phyloP scores from a whole-genome alignment of 2,888 invertebrate genomes.

The Agrotis exclamationis region DNA sequence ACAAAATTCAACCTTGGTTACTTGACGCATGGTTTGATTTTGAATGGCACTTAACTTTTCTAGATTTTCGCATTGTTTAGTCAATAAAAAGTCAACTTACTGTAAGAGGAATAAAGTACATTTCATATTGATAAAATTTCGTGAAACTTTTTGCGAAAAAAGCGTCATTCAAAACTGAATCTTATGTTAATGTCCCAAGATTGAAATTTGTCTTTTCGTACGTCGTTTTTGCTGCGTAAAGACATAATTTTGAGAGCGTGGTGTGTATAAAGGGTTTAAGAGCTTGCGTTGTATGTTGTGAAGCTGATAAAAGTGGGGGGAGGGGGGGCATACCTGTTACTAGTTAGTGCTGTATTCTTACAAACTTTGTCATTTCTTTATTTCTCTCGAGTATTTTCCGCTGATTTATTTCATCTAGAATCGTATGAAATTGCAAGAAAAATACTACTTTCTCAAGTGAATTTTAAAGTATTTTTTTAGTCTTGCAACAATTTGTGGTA shows the following conservation, averaged over 20 bases:
- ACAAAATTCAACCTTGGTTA: neutral
- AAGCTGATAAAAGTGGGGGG: neutral
- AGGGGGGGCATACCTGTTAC: constrained; percentile 16
- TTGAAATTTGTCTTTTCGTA: constrained; percentile 9
- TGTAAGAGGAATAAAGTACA: neutral
- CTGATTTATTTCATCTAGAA: constrained; percentile 11
- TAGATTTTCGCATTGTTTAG: neutral
- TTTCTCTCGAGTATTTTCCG: constrained; percentile 15
- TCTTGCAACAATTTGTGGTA: constrained; percentile 12
- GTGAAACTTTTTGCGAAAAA: neutral
- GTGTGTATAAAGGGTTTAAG: constrained; percentile 31
- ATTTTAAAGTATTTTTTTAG: neutral
- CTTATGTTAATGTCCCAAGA: neutral
- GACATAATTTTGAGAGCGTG: constrained; percentile 56
- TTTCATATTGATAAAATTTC: neutral
- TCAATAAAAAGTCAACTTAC: neutral
- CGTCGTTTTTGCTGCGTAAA: constrained; percentile 38
- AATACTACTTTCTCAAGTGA: neutral
- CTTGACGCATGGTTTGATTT: neutral
- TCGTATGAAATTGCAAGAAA: neutral
- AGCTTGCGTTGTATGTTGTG: constrained; percentile 45
- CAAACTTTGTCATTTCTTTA: constrained; percentile 56
- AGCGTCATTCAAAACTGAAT: neutral
- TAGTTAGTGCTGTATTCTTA: constrained; percentile 51
- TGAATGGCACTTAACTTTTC: neutral